Evolutionary conservation across 2,888 invertebrate genomes (phyloP), one percentile per base, ranked within the genome.

Genomic region (Drosophila mulleri): DNA sequence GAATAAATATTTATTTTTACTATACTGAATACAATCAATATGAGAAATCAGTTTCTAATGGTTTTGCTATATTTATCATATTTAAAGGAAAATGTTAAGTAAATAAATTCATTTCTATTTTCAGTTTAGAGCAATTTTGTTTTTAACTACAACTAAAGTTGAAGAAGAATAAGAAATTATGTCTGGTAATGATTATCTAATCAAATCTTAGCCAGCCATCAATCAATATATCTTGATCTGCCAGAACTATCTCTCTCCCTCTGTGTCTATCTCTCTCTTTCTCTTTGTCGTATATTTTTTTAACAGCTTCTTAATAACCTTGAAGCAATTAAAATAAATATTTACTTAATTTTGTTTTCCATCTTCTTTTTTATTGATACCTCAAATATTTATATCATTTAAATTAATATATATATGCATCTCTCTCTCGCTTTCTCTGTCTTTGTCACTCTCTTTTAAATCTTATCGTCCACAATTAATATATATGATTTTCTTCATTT

Each of bases 401-500:
- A 0, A 26, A 26, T 7, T 5, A 26, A 26, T 7, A 3, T 26
- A 5, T 5, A 3, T 5, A n/a, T n/a, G n/a, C n/a, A 3, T 5
- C 1, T 26, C 26, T 26, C 26, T 26, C 7, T 26, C 26, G 6
- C 26, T 26, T 1, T 26, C 0, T 29, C 29, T 29, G 8, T 29
- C 8, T 2, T 29, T 29, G 26, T 26, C 26, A 6, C 29, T 29
- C 29, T 4, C 16, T 2, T 11, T 18, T 29, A 57, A 16, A 18
- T 32, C 23, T 20, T 39, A 20, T 3, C 18, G 2, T 0, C 12
- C 35, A 23, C 29, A 20, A 48, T 37, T 41, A 65, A 56, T 67
- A 44, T 50, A 57, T 44, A 26, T 48, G 9, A 35, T 66, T 67
- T 48, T 20, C 20, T 37, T 32, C 18, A 35, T 58, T 58, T 44